phyloP scores from a whole-genome alignment of 2,888 invertebrate species.

The Spodoptera picta region DNA sequence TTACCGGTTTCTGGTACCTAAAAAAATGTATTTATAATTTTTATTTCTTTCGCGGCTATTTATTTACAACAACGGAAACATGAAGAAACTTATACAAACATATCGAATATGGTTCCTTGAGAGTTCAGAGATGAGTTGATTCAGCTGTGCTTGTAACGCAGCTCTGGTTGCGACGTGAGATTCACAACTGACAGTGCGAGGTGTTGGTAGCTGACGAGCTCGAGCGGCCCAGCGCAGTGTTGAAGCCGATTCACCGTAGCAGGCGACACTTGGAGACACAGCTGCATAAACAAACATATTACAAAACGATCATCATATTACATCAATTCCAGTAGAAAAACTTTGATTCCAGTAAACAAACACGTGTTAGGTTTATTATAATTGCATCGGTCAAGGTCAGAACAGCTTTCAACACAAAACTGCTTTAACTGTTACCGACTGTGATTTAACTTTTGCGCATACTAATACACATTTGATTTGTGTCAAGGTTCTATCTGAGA shows the following conservation, averaged over 20 bases:
- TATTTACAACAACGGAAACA: background rate
- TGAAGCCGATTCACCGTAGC: slow-evolving; percentile 94
- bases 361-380: slow-evolving; percentile 26
- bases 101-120: slow-evolving; percentile 75
- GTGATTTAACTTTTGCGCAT: slow-evolving; percentile 18
- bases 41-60: background rate
- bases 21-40: slow-evolving; percentile 41
- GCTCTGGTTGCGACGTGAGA: slow-evolving; percentile 59
- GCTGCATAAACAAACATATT: slow-evolving; percentile 81
- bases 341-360: slow-evolving; percentile 13
- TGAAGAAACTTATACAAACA: slow-evolving; percentile 60
- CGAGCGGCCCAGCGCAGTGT: slow-evolving; percentile 94
- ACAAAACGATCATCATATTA: background rate
- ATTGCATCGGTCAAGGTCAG: slow-evolving; percentile 32
- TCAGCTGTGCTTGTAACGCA: slow-evolving; percentile 80
- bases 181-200: slow-evolving; percentile 51
- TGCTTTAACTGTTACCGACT: slow-evolving; percentile 12
- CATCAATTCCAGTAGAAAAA: no score
- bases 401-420: slow-evolving; percentile 25
- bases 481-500: slow-evolving; percentile 39
- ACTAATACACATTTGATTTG: slow-evolving; percentile 32
- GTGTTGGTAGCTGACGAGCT: slow-evolving; percentile 90
- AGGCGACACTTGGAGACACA: slow-evolving; percentile 92
- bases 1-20: slow-evolving; percentile 78
- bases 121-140: slow-evolving; percentile 74